Evolutionary conservation across 1,140 invertebrate species (phyloP), one percentile per base, ranked within the genome.

Genomic region (Zophobas atratus): DNA sequence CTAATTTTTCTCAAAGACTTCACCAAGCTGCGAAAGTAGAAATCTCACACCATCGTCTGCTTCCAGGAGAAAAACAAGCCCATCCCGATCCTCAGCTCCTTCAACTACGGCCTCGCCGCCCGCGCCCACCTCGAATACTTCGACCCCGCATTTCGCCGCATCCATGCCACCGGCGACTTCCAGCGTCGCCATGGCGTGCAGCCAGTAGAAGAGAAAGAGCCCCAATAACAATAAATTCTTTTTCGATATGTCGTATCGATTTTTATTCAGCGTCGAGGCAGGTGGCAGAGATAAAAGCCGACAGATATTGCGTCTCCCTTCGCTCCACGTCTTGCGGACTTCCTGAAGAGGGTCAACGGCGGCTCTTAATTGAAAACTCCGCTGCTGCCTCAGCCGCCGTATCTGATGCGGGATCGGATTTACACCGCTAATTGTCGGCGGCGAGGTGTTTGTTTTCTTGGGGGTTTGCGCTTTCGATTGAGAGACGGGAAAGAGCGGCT

Each of bases 11-110:
- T 46, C 43, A 8, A 46, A 46, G 6, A 46, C 6, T 4, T 4
- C 43, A 46, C 43, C 3, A 46, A 4, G 3, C 3, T 3, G 43
- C 43, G 3, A 8, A 4, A 3, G 43, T 3, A 46, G 3, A 46
- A 4, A 46, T 46, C 43, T 46, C 43, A 46, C 20, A 46, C 6
- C 3, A 8, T 8, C 3, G 3, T 46, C 6, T 70, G 33, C 41
- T 80, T 82, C 20, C 74, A 85, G 84, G 84, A 84, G 63, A 82
- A 80, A 49, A 51, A 81, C 43, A 85, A 85, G 77, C 77, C 82
- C 1, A 81, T 86, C 32, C 84, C 85, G 33, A 81, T 79, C 38
- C 73, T 85, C 4, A 81, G 81, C 2, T 84, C 84, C 38, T 77
- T 84, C 55, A 78, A 80, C 63, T 86, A 86, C 72, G 84, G 85